Evolutionary conservation across 2,113 vertebrate genomes (phyloP).

Genomic region (Emberiza fucata): DNA sequence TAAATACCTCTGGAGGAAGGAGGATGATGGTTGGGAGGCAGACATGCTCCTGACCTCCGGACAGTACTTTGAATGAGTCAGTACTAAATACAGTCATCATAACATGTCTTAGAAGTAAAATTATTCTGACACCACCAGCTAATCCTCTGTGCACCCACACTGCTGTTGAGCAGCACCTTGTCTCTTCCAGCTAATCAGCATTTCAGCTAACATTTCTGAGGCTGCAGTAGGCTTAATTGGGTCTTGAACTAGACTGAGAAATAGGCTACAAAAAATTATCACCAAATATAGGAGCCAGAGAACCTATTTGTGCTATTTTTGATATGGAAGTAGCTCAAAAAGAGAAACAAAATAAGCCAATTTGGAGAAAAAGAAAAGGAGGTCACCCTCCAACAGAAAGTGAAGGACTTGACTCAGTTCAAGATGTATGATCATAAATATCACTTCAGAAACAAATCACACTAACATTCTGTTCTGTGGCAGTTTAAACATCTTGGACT

Average conservation of each 20-base stretch:
- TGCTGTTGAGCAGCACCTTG: fast-evolving
- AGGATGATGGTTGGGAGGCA: background rate
- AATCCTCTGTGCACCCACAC: background rate
- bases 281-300: background rate
- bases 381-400: background rate
- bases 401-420: background rate
- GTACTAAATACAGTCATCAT: background rate
- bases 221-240: background rate
- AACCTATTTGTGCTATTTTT: background rate
- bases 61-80: background rate
- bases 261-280: background rate
- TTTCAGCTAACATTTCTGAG: background rate
- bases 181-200: background rate
- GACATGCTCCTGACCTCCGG: background rate
- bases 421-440: background rate
- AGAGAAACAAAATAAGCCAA: background rate
- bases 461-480: background rate
- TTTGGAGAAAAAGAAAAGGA: background rate
- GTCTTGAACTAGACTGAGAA: background rate
- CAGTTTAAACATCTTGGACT: background rate
- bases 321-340: background rate
- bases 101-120: background rate
- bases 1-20: background rate
- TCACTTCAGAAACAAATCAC: background rate
- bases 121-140: background rate